phyloP scores from a whole-genome alignment of 2,888 invertebrate species.

The Agrochola circellaris region DNA sequence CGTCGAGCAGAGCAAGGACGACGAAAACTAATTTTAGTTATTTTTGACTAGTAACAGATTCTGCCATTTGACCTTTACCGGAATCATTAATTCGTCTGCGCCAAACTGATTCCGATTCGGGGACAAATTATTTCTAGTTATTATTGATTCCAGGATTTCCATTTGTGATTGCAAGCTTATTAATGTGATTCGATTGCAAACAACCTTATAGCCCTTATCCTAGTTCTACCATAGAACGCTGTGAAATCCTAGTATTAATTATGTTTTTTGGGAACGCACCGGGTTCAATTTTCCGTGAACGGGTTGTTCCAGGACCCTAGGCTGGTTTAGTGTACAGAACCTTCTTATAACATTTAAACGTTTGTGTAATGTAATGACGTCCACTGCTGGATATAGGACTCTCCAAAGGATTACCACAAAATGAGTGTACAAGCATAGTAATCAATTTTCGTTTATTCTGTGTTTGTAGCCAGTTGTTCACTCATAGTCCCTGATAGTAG shows the following conservation, averaged over 20 bases:
- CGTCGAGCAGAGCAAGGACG: not conserved
- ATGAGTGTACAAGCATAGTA: not conserved
- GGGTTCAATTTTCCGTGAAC: not conserved
- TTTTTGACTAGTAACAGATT: not conserved
- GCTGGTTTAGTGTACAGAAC: too few species aligned
- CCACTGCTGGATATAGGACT: not conserved
- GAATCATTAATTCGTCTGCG: not conserved
- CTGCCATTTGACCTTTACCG: slow-evolving; percentile 2
- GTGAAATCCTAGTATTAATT: not conserved
- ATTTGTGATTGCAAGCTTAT: not conserved
- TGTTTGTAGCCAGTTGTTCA: not conserved
- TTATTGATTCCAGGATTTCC: not conserved
- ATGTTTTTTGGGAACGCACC: too few species aligned
- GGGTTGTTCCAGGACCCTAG: not conserved
- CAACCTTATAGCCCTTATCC: not conserved
- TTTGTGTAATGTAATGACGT: not conserved
- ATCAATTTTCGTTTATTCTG: not conserved
- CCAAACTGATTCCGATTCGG: not conserved
- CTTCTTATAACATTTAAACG: not conserved
- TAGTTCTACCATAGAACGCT: too few species aligned
- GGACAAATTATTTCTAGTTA: not conserved
- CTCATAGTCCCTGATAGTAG: not conserved
- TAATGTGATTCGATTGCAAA: not conserved
- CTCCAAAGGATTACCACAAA: not conserved
- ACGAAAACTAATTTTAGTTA: not conserved